A percentile compares a stretch with the other conserved stretches of the same genome.
Conservation (phyloP, 2,888 invertebrate genomes). For the Rhopalosiphum nymphaeae region DNA sequence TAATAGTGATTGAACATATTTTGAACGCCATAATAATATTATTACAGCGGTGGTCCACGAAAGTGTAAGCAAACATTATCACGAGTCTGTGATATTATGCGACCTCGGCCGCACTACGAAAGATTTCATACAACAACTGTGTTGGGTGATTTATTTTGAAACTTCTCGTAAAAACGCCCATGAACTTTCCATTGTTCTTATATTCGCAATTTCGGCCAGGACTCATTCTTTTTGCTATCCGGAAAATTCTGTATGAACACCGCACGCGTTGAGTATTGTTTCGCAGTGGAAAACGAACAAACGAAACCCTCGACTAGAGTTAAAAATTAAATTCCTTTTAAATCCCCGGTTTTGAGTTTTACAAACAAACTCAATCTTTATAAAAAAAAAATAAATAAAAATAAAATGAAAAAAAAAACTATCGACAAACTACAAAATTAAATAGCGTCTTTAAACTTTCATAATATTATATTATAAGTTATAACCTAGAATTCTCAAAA, state of each 20-base stretch:
- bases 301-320: slow-evolving; percentile 1
- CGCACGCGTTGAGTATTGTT: not conserved
- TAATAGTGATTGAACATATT: not conserved
- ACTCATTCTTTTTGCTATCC: not conserved
- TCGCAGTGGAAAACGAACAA: not conserved
- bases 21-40: not conserved
- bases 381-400: not conserved
- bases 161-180: slow-evolving; percentile 31
- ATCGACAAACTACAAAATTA: not conserved
- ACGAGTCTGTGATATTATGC: not conserved
- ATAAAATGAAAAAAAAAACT: not conserved
- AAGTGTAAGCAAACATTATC: not conserved
- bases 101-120: not conserved
- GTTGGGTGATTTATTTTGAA: slow-evolving; percentile 24
- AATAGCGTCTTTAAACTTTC: not conserved
- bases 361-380: not conserved
- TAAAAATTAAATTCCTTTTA: slow-evolving; percentile 14
- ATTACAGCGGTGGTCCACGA: not conserved
- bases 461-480: not conserved
- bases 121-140: not conserved
- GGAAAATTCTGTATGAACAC: not conserved
- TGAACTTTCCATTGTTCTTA: slow-evolving; percentile 23
- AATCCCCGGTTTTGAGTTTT: not conserved
- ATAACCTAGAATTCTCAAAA: not conserved
- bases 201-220: not conserved